Evolutionary conservation across 2,113 vertebrate genomes (phyloP), one percentile per base, ranked within the genome.

Genomic region (Hippocampus barbouri): DNA sequence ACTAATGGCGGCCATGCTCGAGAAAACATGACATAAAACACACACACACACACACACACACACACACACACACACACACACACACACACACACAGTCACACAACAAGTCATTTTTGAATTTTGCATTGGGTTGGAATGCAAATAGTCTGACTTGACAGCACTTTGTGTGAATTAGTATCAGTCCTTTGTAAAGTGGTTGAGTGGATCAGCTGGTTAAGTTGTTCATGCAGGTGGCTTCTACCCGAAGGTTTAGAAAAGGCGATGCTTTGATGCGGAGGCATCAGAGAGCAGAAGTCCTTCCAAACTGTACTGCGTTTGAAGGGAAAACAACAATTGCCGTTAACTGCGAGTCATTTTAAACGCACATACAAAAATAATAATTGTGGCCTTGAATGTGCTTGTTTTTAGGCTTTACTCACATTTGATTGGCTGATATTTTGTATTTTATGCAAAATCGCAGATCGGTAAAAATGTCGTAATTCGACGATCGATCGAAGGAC

Each of bases 1-100:
- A 25, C 9, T 14, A 12, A 25, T 61, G 68, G 73, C 65, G 69
- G 54, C 73, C 53, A 53, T 34, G 49, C 3, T 20, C 61, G 27
- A 8, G 56, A 57, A 57, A 57, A 57, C 23, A 11, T 12, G 30
- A 40, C 45, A 64, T 12, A 71, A 49, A 10, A 49, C 15, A 6
- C 27, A 34, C 12, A 38, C 61, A 40, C 30, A 27, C 57, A 11
- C 43, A 62, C 2, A 2, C 27, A 7, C 61, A 53, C 45, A 68
- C 65, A 18, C 14, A 25, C 12, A 40, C 61, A 41, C 30, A 27
- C 59, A 51, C 16, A 8, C 27, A 38, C 12, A 40, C 61, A 41
- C 30, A 12, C 62, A 62, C 9, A 11, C 38, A 63, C 3, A 2
- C 25, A 6, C 61, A 53, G 38, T 57, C 47, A 68, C 65, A 20